A percentile compares a stretch with the other conserved stretches of the same genome.
Conservation (phyloP, 2,888 invertebrate genomes). For the Nemotelus pantherinus region DNA sequence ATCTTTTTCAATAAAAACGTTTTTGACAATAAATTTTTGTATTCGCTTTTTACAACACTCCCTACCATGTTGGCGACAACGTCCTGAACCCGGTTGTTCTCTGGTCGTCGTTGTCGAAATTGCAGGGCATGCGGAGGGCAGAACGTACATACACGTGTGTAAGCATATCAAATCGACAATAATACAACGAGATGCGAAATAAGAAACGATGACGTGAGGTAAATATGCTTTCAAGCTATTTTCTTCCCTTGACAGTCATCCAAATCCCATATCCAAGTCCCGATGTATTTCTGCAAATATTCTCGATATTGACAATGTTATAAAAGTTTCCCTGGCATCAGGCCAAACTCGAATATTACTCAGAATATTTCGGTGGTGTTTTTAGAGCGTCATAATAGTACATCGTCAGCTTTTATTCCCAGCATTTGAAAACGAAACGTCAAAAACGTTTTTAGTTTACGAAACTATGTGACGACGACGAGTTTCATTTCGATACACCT, state of each 20-base stretch:
- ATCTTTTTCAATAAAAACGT: conserved; percentile 38
- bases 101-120: too few species aligned
- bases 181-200: not conserved
- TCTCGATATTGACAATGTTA: conserved; percentile 40
- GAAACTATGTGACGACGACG: not conserved
- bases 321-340: conserved; percentile 39
- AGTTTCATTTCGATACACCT: not conserved
- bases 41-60: conserved; percentile 6
- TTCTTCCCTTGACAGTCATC: conserved; percentile 34
- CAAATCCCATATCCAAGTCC: conserved; percentile 28
- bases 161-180: not conserved
- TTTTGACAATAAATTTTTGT: conserved; percentile 41
- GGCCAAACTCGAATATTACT: conserved; percentile 41
- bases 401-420: conserved; percentile 32
- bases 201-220: conserved; percentile 42
- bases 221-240: conserved; percentile 43
- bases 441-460: conserved; percentile 20
- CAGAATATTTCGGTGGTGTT: conserved; percentile 28
- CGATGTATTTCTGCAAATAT: conserved; percentile 27
- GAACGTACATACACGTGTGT: not conserved
- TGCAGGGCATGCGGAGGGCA: not conserved
- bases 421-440: conserved; percentile 34
- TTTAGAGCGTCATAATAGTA: conserved; percentile 42
- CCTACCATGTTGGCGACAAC: too few species aligned
- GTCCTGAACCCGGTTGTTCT: too few species aligned